Conservation (phyloP, 1,140 invertebrate genomes). For the Plodia interpunctella region DNA sequence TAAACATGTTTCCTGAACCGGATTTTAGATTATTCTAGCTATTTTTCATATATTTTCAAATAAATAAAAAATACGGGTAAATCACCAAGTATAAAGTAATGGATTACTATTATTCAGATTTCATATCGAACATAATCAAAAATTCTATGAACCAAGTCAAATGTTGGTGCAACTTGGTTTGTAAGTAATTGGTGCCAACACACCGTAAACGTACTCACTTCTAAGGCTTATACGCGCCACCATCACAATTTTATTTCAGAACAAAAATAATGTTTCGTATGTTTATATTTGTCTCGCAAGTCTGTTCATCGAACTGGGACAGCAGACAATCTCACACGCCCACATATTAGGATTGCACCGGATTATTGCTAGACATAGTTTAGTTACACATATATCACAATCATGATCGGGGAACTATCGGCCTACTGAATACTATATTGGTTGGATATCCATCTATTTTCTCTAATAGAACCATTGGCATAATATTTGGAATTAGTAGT, state of each 20-base stretch:
- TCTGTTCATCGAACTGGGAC: not conserved
- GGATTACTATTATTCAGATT: no score
- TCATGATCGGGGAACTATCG: not conserved
- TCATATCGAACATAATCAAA: no score
- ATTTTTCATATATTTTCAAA: no score
- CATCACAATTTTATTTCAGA: not conserved
- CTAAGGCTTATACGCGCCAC: no score
- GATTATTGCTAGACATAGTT: constrained; percentile 3
- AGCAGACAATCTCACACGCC: not conserved
- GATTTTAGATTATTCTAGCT: no score
- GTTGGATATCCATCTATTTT: not conserved
- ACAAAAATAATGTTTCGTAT: not conserved
- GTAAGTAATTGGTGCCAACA: no score
- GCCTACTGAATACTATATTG: not conserved
- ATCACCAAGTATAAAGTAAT: no score
- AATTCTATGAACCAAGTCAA: no score
- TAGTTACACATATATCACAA: not conserved
- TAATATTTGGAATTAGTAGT: not conserved
- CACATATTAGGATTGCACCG: not conserved
- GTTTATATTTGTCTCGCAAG: not conserved
- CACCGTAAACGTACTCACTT: no score
- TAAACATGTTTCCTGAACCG: no score
- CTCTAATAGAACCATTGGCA: not conserved
- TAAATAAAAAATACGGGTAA: no score
- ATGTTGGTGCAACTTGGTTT: no score